Conservation (phyloP, 2,113 vertebrate species). For the Proterorhinus semilunaris region DNA sequence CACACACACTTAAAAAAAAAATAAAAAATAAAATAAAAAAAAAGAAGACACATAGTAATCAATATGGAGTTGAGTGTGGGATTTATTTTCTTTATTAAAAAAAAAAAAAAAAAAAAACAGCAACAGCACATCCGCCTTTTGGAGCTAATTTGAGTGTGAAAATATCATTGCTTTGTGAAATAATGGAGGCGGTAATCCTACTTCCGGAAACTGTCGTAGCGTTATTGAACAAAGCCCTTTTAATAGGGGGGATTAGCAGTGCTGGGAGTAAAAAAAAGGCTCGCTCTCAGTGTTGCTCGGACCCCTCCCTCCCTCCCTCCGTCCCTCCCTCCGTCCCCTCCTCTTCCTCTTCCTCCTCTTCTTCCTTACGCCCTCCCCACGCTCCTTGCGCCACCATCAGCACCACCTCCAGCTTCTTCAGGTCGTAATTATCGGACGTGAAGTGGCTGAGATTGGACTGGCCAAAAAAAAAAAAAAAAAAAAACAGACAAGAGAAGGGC, state of each 20-base stretch:
- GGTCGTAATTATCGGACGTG: slow-evolving; percentile 94
- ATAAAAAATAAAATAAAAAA: too few species aligned
- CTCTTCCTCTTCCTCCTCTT: neutral
- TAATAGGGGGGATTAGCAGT: slow-evolving; percentile 96
- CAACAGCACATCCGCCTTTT: slow-evolving; percentile 68
- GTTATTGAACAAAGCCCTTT: slow-evolving; percentile 97
- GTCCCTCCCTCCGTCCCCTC: neutral
- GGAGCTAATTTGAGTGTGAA: slow-evolving; percentile 88
- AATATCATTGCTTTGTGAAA: slow-evolving; percentile 98
- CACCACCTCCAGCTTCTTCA: slow-evolving; percentile 80
- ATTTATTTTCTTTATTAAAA: neutral
- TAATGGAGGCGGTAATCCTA: slow-evolving; percentile 94
- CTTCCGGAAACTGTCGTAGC: slow-evolving; percentile 98
- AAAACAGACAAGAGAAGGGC: slow-evolving; percentile 75
- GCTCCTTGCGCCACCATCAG: slow-evolving; percentile 75
- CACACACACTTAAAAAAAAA: too few species aligned
- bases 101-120: slow-evolving; percentile 19
- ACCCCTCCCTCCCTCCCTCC: slow-evolving; percentile 71
- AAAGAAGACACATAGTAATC: neutral
- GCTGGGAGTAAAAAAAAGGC: slow-evolving; percentile 82
- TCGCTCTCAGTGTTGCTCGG: slow-evolving; percentile 68
- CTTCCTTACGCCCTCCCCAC: slow-evolving; percentile 50
- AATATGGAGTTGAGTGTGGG: neutral
- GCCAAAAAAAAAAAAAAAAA: slow-evolving; percentile 60
- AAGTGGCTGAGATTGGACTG: slow-evolving; percentile 87